A percentile compares a stretch with the other conserved stretches of the same genome.
phyloP scores from a whole-genome alignment of 2,113 vertebrate species.

The Protobothrops mucrosquamatus region DNA sequence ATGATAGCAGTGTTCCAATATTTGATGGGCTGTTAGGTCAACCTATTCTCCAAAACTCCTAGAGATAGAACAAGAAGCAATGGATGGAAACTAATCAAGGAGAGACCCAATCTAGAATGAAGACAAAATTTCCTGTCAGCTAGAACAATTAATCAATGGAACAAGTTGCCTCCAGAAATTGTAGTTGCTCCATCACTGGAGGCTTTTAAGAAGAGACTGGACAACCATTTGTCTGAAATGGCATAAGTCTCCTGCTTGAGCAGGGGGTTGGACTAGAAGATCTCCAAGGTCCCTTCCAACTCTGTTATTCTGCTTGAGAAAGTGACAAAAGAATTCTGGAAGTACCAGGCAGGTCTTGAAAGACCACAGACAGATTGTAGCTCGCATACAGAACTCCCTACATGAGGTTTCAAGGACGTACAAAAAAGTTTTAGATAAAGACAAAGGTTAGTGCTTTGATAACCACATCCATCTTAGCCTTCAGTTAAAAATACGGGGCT shows the following conservation, averaged over 20 bases:
- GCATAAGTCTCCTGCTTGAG: neutral
- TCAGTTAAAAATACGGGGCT: conserved; percentile 40
- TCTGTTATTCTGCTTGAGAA: neutral
- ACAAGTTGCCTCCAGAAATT: neutral
- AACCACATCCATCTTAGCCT: conserved; percentile 24
- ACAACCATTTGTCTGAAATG: neutral
- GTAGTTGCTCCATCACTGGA: neutral
- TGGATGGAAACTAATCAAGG: neutral
- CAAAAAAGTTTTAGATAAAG: neutral
- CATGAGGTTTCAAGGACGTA: neutral
- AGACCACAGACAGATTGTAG: neutral
- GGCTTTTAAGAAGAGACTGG: neutral
- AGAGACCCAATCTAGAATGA: neutral
- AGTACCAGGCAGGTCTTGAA: neutral
- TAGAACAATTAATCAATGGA: neutral
- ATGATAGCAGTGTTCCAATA: neutral
- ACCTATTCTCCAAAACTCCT: neutral
- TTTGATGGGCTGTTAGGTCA: neutral
- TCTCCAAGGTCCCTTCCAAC: neutral
- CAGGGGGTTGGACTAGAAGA: neutral
- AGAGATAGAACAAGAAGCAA: neutral
- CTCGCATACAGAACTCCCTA: conserved; percentile 6
- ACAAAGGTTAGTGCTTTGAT: conserved; percentile 22
- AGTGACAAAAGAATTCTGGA: neutral
- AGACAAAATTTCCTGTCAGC: neutral